These are phyloP conservation scores for Glyphotaelius pellucidus DNA, from an alignment of 2,888 invertebrate species.

Conservation along the genomic window DNA sequence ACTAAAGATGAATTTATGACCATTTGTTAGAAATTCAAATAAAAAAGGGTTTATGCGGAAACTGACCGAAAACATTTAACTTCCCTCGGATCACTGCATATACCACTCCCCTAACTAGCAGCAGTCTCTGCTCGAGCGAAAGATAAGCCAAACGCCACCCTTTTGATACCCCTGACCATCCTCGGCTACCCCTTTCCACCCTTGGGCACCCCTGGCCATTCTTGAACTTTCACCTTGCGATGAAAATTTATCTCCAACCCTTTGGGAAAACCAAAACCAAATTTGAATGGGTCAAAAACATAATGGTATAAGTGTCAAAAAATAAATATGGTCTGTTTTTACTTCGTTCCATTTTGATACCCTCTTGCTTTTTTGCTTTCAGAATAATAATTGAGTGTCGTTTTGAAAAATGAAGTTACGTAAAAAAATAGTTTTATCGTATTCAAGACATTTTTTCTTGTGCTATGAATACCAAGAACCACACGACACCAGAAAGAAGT, in stretches of 20 bases:
- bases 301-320: conserved; percentile 2
- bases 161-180: background rate
- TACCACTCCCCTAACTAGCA: background rate
- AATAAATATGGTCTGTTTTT: background rate
- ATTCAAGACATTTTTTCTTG: background rate
- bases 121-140: background rate
- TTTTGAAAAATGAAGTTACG: background rate
- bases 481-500: too few relatives aligned
- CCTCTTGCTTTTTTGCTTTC: background rate
- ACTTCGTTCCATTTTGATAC: too few relatives aligned
- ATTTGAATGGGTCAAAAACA: conserved; percentile 2
- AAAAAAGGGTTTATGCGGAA: background rate
- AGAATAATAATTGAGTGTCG: background rate
- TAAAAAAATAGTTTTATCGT: background rate
- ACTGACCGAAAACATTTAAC: conserved; percentile 28
- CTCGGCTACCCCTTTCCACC: background rate
- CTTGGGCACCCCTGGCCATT: conserved; percentile 7
- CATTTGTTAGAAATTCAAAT: conserved; percentile 2
- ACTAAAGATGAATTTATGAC: background rate
- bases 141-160: conserved; percentile 15
- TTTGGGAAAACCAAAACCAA: conserved; percentile 27
- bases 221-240: conserved; percentile 33
- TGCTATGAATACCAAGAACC: too few relatives aligned
- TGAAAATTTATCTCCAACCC: conserved; percentile 38
- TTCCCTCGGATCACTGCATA: background rate